A percentile compares a stretch with the other conserved stretches of the same genome.
phyloP scores from a whole-genome alignment of 1,140 invertebrate genomes.

The Magallana angulata region DNA sequence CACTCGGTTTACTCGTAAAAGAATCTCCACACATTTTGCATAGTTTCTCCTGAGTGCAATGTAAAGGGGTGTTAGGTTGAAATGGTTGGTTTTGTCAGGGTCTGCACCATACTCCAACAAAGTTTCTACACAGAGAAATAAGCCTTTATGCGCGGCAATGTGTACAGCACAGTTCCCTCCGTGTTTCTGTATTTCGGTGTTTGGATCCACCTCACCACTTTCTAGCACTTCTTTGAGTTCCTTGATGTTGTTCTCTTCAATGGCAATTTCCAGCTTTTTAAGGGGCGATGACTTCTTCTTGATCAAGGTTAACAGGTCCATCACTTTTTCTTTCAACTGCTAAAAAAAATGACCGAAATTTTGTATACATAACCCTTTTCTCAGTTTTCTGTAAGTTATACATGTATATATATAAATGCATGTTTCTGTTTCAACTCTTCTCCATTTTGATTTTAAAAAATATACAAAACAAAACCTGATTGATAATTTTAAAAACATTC shows the following conservation, averaged over 20 bases:
- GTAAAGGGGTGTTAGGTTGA: constrained; percentile 41
- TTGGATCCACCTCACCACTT: constrained; percentile 42
- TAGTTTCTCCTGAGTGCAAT: constrained; percentile 39
- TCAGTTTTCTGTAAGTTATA: no score
- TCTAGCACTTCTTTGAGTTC: constrained; percentile 31
- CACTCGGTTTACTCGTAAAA: constrained; percentile 35
- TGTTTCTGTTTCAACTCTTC: no score
- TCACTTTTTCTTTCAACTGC: background rate
- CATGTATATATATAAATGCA: no score
- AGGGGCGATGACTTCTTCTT: constrained; percentile 40
- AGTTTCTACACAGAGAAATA: constrained; percentile 44
- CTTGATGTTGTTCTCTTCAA: constrained; percentile 33
- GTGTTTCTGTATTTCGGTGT: constrained; percentile 41
- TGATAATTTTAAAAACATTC: no score
- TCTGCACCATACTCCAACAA: constrained; percentile 47
- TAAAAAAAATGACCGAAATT: no score
- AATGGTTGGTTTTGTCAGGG: constrained; percentile 47
- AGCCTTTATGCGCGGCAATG: constrained; percentile 29
- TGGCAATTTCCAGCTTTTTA: constrained; percentile 47
- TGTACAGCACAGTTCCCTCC: constrained; percentile 53
- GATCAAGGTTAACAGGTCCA: constrained; percentile 53
- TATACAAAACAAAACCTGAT: no score
- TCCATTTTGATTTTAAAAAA: no score
- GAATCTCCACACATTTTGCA: constrained; percentile 32
- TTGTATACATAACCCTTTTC: no score